phyloP scores from a whole-genome alignment of 1,140 invertebrate species.

The Cotesia glomerata region DNA sequence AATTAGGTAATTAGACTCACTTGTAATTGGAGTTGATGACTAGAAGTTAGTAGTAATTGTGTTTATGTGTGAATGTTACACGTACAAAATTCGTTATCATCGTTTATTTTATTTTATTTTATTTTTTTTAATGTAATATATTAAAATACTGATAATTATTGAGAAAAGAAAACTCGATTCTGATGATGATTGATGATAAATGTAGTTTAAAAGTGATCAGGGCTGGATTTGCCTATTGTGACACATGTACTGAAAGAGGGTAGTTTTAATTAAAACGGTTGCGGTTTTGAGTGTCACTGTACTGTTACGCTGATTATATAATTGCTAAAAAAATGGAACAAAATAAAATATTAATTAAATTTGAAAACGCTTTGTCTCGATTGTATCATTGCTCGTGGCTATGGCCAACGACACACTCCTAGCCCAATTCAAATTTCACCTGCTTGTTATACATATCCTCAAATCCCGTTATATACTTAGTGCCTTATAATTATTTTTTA shows the following conservation, averaged over 20 bases:
- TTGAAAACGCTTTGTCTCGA: constrained; percentile 37
- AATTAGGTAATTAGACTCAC: constrained; percentile 27
- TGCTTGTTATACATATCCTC: constrained; percentile 18
- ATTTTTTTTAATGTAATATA: constrained; percentile 53
- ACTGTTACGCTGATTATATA: constrained; percentile 63
- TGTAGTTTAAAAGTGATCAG: constrained; percentile 56
- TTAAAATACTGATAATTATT: constrained; percentile 55
- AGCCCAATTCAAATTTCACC: not conserved
- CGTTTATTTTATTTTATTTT: constrained; percentile 51
- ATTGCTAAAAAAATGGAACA: constrained; percentile 57
- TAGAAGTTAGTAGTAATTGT: constrained; percentile 47
- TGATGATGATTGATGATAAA: constrained; percentile 41
- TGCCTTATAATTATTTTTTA: too few species aligned
- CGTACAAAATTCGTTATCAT: constrained; percentile 33
- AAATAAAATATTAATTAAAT: constrained; percentile 59
- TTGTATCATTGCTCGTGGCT: constrained; percentile 32
- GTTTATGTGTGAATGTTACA: constrained; percentile 53
- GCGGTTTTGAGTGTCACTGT: constrained; percentile 58
- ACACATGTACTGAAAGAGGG: constrained; percentile 20
- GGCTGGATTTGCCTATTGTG: constrained; percentile 52
- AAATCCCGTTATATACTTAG: not conserved
- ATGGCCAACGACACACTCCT: constrained; percentile 28
- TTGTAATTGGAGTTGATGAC: not conserved
- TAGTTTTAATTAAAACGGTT: constrained; percentile 46
- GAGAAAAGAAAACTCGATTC: constrained; percentile 43